These are phyloP conservation scores for Paracentrotus lividus DNA, from an alignment of 53 echinoderm and acorn worm species.

Conservation along the genomic window DNA sequence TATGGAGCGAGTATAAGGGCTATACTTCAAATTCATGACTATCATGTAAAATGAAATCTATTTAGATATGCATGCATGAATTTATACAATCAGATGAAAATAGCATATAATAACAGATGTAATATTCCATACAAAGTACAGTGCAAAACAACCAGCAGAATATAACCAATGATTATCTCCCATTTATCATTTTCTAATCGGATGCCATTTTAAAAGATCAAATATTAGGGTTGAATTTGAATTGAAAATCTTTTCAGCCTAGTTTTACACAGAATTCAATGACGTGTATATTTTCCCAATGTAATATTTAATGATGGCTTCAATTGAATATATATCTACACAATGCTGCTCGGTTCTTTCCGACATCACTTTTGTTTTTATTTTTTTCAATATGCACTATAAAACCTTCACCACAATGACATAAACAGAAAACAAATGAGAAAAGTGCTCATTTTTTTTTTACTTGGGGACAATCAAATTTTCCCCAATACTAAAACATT, in stretches of 20 bases:
- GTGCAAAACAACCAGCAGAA: neutral
- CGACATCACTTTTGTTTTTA: slow-evolving; percentile 58
- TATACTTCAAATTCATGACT: neutral
- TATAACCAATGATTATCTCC: neutral
- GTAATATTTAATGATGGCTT: neutral
- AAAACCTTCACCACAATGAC: slow-evolving; percentile 59
- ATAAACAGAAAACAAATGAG: neutral
- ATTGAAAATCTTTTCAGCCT: slow-evolving; percentile 9
- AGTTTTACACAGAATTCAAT: neutral
- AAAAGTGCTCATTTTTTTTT: neutral
- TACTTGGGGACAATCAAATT: neutral
- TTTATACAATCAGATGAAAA: neutral
- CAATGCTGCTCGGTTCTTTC: neutral
- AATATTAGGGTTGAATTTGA: neutral
- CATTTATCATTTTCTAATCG: neutral
- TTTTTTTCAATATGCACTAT: slow-evolving; percentile 61
- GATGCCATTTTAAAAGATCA: neutral
- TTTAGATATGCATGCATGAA: neutral
- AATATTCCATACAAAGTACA: neutral
- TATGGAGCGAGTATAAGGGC: neutral
- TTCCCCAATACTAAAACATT: neutral
- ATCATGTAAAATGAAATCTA: neutral
- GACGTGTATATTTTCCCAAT: neutral
- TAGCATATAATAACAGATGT: neutral
- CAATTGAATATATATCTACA: neutral